These are phyloP conservation scores for Triops cancriformis DNA, from an alignment of 1,140 invertebrate species.

Conservation along the genomic window DNA sequence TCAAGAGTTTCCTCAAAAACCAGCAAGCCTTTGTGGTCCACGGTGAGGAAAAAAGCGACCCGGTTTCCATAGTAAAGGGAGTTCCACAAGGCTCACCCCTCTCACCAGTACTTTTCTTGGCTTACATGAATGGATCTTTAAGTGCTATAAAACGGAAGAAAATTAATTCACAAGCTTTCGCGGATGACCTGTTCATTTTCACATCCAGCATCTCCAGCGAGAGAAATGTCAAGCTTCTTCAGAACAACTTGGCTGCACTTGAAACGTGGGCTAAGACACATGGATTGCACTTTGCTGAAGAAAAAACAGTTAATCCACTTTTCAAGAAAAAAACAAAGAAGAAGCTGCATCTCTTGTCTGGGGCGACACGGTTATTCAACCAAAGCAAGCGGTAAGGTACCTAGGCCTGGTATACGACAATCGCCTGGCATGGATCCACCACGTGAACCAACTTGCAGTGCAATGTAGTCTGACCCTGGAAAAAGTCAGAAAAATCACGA, in stretches of 20 bases:
- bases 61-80: background rate
- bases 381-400: too few relatives aligned
- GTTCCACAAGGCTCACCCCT: slow-evolving; percentile 14
- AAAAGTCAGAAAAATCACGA: background rate
- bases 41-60: background rate
- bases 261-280: background rate
- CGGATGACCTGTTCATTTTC: slow-evolving; percentile 8
- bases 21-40: background rate
- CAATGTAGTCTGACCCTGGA: background rate
- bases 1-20: background rate
- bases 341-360: background rate
- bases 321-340: background rate
- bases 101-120: too few relatives aligned
- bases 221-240: slow-evolving; percentile 9
- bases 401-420: too few relatives aligned
- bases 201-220: background rate
- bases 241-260: background rate
- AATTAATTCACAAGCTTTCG: slow-evolving; percentile 14
- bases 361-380: background rate
- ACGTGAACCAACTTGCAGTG: background rate
- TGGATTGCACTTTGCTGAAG: background rate
- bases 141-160: too few relatives aligned
- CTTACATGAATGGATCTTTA: too few relatives aligned
- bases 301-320: slow-evolving; percentile 22
- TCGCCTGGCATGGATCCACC: too few relatives aligned